Evolutionary conservation across 2,888 invertebrate genomes (phyloP).

Genomic region (Poecilobothrus nobilitatus): DNA sequence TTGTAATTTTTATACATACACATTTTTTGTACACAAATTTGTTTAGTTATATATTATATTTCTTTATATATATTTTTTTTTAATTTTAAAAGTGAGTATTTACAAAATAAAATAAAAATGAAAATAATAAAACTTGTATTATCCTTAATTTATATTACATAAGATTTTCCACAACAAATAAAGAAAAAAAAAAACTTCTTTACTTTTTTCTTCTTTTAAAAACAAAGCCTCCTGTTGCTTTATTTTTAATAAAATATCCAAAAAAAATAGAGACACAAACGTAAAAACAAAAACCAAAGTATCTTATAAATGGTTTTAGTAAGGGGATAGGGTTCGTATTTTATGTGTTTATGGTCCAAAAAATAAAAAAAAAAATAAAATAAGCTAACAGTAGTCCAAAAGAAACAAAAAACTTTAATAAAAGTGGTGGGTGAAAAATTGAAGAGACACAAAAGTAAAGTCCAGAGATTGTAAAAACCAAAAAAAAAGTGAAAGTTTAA

Average conservation of each 20-base stretch:
- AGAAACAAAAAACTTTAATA: background rate
- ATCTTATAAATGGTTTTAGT: background rate
- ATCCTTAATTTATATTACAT: conserved; percentile 11
- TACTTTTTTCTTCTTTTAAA: background rate
- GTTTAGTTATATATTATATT: no score
- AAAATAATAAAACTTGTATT: conserved; percentile 8
- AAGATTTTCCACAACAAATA: background rate
- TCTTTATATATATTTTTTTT: background rate
- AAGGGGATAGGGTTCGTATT: background rate
- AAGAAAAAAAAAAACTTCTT: background rate
- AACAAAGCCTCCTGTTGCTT: conserved; percentile 3
- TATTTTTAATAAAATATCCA: background rate
- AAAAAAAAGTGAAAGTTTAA: no score
- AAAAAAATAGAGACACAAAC: no score
- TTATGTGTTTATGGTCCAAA: background rate
- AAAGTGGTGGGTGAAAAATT: background rate
- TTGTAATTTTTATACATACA: background rate
- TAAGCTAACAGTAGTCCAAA: no score
- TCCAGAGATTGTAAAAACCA: background rate
- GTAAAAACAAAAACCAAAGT: background rate
- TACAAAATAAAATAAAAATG: conserved; percentile 7
- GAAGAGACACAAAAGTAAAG: background rate
- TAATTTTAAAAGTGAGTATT: background rate
- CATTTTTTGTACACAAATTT: background rate
- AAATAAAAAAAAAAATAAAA: no score